phyloP scores from a whole-genome alignment of 2,797 vertebrate species.

The Enteromius treurensis region DNA sequence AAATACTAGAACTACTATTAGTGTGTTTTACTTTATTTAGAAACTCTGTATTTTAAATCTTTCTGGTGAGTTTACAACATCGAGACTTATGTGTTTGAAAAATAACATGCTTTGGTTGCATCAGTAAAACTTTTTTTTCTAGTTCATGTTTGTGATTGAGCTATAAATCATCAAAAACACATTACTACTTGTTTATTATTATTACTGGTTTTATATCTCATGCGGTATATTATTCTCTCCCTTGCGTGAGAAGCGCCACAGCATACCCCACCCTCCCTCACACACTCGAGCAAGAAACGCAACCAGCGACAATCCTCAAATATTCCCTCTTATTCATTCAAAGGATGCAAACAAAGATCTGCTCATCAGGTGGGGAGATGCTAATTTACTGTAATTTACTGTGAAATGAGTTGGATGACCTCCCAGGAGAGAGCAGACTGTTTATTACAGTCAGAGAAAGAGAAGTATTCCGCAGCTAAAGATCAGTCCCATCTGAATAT shows the following conservation, averaged over 20 bases:
- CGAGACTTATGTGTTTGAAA: background rate
- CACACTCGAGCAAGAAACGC: background rate
- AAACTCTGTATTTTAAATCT: background rate
- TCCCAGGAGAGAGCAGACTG: constrained; percentile 29
- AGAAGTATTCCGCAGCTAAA: constrained; percentile 19
- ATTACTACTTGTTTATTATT: background rate
- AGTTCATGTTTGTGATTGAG: background rate
- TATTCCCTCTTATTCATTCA: constrained; percentile 1
- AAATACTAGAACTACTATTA: background rate
- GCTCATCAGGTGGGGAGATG: constrained; percentile 31
- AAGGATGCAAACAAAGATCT: constrained; percentile 30
- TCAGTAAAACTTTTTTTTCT: background rate
- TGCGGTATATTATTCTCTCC: background rate
- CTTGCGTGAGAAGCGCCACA: background rate
- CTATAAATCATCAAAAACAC: background rate
- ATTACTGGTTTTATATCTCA: background rate
- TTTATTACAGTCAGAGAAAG: constrained; percentile 10
- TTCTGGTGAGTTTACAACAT: background rate
- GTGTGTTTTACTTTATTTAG: background rate
- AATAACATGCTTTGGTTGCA: background rate
- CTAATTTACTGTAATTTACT: constrained; percentile 45
- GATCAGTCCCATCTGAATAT: constrained; percentile 34
- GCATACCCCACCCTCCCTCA: background rate
- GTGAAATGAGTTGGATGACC: constrained; percentile 52
- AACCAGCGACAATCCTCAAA: background rate